Evolutionary conservation across 1,140 invertebrate genomes (phyloP), one percentile per base, ranked within the genome.

Genomic region (Hyposmocoma kahamanoa): DNA sequence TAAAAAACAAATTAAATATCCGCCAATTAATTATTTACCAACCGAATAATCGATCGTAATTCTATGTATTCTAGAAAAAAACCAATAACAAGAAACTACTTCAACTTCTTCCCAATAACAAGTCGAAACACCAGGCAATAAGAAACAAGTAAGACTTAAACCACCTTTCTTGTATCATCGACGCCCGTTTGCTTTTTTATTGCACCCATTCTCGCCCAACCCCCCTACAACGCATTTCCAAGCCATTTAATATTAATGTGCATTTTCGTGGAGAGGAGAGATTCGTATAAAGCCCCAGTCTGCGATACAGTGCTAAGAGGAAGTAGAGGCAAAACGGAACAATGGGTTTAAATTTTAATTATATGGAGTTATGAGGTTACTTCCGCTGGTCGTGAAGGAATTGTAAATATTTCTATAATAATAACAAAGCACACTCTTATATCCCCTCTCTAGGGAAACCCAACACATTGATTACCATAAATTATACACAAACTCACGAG

Each of bases 161-260:
- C 58, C 60, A 64, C 63, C 53, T 67, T 71, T 52, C 55, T 42
- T 61, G 66, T 76, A 79, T 78, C 75, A 81, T 79, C 69, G 73
- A 69, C 66, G 68, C 59, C 68, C 56, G 66, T 68, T 72, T 51
- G 58, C 57, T 79, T 84, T 73, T 78, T 84, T 81, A 81, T 76
- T 76, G 75, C 75, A 74, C 60, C 68, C 62, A 56, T 47, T 50
- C 59, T 24, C 56, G 60, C 55, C 61, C 59, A 39, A 54, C 58
- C 42, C 58, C 69, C 59, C 69, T 65, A 72, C 73, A 64, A 81
- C 72, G 69, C 69, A 83, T 78, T 84, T 84, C 79, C 81, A 78
- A 81, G 81, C 79, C 79, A 84, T 84, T 84, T 83, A 84, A 84
- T 84, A 83, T 84, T 84, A 84, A 84, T 84, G 81, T 84, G 80